Percentiles rank a stretch among this genome's conserved stretches.
Conservation (phyloP, 2,888 invertebrate genomes). For the Meloe dianella region DNA sequence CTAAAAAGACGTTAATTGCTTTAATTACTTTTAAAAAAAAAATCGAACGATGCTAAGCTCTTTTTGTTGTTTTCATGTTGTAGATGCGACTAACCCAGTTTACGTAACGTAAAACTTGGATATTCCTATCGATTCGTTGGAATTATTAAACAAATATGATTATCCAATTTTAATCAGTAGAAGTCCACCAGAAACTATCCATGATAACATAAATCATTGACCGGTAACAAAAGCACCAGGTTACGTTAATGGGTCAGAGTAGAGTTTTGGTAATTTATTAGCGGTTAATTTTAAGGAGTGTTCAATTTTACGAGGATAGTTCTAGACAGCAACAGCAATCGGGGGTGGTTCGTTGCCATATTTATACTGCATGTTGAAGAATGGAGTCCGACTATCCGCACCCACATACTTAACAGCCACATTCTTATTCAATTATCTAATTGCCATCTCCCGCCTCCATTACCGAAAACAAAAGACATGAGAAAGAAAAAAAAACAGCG, state of each 20-base stretch:
- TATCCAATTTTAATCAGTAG: slow-evolving; percentile 10
- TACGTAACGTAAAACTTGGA: slow-evolving; percentile 10
- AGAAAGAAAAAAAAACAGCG: neutral
- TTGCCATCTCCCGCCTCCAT: slow-evolving; percentile 14
- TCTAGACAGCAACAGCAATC: slow-evolving; percentile 41
- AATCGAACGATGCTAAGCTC: too few relatives aligned
- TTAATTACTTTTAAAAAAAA: slow-evolving; percentile 15
- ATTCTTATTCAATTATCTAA: slow-evolving; percentile 22
- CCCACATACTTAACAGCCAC: slow-evolving; percentile 35
- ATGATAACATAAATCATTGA: slow-evolving; percentile 43
- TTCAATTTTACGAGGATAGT: slow-evolving; percentile 55
- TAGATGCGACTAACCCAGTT: too few relatives aligned
- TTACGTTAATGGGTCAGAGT: slow-evolving; percentile 50
- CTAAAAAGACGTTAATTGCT: slow-evolving; percentile 34
- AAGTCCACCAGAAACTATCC: slow-evolving; percentile 21
- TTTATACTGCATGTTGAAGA: slow-evolving; percentile 46
- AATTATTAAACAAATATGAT: slow-evolving; percentile 7
- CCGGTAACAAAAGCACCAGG: slow-evolving; percentile 44
- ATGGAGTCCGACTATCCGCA: slow-evolving; percentile 36
- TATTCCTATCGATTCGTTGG: neutral
- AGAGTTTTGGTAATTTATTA: slow-evolving; percentile 55
- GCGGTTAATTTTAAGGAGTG: slow-evolving; percentile 59
- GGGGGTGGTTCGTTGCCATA: slow-evolving; percentile 46
- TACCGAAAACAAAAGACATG: neutral
- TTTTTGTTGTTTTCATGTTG: too few relatives aligned